Evolutionary conservation across 64 coral and sea anemone genomes (phyloP), one percentile per base, ranked within the genome.

Genomic region (Platygyra sinensis): DNA sequence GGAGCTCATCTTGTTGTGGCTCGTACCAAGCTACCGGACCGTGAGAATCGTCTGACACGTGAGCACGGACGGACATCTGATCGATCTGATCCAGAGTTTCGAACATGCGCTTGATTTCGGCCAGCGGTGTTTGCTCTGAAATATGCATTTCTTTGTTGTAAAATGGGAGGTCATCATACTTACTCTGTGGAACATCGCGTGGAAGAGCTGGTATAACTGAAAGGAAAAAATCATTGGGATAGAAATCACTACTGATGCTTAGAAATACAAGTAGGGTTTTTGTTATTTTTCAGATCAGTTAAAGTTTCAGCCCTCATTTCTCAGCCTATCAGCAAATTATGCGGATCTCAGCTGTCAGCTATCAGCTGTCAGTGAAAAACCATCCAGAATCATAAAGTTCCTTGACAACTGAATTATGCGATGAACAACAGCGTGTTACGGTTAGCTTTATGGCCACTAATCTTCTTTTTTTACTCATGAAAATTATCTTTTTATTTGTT

Each of bases 21-120:
- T 83, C 31, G 80, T 83, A 83, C 80, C 80, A 83, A 30, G 80
- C 80, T 39, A 62, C 13, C 18, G 80, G 80, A 22, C 60, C 61
- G 20, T 83, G 27, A 46, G 32, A 65, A 24, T 65, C 80, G 64
- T 29, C 16, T 65, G 80, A 30, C 17, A 12, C 60, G 30, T 64
- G 30, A 8, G 80, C 64, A 5, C 14, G 30, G 28, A 32, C 30
- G 9, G 80, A n/a, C 29, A 83, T 42, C 17, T 65, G 80, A 5
- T 83, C 80, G 0, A 83, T 42, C 17, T 65, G 80, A 5, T 83
- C 80, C 3, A 83, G 2, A 65, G 30, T 39, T 62, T 83, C 80
- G 30, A 83, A 42, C 59, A 83, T 39, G 30, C 60, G 59, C 29
- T 83, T 83, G 30, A 83, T 64, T 18, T 83, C 80, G 17, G 60